Conservation (phyloP, 2,113 vertebrate genomes). For the human (Homo sapiens) region DNA sequence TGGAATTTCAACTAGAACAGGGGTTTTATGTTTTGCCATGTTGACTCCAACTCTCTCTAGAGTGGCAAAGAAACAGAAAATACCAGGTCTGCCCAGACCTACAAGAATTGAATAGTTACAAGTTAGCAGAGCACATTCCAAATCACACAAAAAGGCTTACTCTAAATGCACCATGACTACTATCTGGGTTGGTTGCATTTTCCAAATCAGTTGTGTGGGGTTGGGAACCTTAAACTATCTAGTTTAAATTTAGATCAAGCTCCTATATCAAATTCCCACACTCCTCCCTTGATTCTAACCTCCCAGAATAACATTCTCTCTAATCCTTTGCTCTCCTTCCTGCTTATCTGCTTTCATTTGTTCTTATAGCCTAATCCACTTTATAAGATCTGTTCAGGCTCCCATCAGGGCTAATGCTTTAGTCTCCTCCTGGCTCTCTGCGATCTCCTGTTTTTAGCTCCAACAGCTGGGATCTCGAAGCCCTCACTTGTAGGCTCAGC, state of each 20-base stretch:
- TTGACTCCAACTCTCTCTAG: background rate
- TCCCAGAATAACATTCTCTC: conserved; percentile 13
- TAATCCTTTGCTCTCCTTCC: conserved; percentile 48
- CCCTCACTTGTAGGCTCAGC: background rate
- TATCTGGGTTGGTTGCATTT: conserved; percentile 23
- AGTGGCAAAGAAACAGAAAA: conserved; percentile 15
- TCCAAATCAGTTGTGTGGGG: background rate
- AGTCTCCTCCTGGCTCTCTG: background rate
- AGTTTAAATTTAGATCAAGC: conserved; percentile 71
- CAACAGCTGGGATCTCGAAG: conserved; percentile 30
- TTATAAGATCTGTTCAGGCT: conserved; percentile 12
- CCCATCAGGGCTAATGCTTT: conserved; percentile 21
- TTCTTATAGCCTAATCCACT: conserved; percentile 37
- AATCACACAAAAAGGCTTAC: background rate
- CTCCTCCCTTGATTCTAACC: conserved; percentile 45
- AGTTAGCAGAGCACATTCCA: background rate
- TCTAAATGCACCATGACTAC: background rate
- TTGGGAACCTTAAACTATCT: background rate
- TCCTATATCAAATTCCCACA: conserved; percentile 49
- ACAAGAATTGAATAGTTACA: background rate
- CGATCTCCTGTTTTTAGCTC: background rate
- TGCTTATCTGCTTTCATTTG: conserved; percentile 54
- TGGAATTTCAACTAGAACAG: background rate
- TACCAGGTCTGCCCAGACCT: background rate
- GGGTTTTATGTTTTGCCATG: background rate